Base-by-base conservation (phyloP, 1,140 invertebrate species). In the Hirudo medicinalis region DNA sequence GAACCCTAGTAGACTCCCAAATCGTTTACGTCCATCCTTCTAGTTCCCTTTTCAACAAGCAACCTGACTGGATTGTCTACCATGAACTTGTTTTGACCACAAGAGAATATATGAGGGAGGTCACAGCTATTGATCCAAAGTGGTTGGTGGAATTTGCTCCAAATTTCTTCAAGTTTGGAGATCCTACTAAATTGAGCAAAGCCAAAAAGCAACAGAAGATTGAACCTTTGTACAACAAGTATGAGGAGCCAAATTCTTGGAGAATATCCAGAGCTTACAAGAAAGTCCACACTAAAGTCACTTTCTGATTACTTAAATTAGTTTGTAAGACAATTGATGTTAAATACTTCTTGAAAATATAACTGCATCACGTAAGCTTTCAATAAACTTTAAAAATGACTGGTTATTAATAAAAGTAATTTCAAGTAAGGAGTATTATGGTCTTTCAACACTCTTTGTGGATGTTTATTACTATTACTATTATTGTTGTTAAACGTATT, bases 101-200 rank as follows among this genome's bases (percentile, higher is more conserved):
- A 0, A 99, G 99, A 78, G 97, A 99, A 82, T 99, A 99, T 79
- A 99, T 99, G 97, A 86, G 95, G 63, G 94, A 99, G 83, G 94
- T 98, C 0, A 99, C 94, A 0, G 92, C 94, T 0, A 97, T 99
- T 60, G 97, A 99, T 85, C 94, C 97, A 0, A 96, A 97, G 82
- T 99, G 97, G 97, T 83, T 99, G 29, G 94, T 99, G 1, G 96
- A 99, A 81, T 99, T 96, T 83, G 97, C 97, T 0, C 94, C 95
- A 0, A 94, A 95, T 3, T 99, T 99, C 84, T 99, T 97, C 84
- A 94, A 93, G 82, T 96, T 97, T 82, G 94, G 91, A n/a, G 96
- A 99, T 82, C 94, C 94, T 9, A 98, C 96, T 0, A 98, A 97
- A 82, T 85, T 99, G 0, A 97, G 93, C 78, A 97, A 97, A 80